Conservation (phyloP, 2,113 vertebrate genomes). For the Rattus rattus region DNA sequence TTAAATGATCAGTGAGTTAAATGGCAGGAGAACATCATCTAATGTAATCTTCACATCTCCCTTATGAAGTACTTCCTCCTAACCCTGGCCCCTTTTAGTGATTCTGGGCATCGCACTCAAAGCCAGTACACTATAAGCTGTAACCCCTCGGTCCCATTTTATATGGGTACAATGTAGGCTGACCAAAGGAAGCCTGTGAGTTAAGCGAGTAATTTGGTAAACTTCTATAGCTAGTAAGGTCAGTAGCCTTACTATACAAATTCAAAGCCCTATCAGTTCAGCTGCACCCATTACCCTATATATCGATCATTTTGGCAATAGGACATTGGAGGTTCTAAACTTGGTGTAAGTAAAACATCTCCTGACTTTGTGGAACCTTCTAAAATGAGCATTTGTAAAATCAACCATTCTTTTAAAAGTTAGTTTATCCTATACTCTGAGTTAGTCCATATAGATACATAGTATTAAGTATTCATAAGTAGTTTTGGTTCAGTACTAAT, state of each 20-base stretch:
- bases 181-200: background rate
- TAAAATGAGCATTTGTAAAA: conserved; percentile 30
- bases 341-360: conserved; percentile 19
- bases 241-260: background rate
- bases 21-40: background rate
- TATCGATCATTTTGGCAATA: background rate
- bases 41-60: background rate
- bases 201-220: background rate
- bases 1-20: background rate
- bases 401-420: background rate
- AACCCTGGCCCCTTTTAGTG: background rate
- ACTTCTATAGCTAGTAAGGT: background rate
- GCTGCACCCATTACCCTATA: background rate
- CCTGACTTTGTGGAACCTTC: conserved; percentile 30
- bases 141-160: background rate
- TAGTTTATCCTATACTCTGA: background rate
- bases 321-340: background rate
- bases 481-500: conserved; percentile 6
- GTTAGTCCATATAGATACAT: background rate
- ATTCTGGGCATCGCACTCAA: background rate
- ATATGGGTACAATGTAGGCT: conserved; percentile 14
- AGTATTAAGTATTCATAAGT: conserved; percentile 16
- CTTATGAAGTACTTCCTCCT: background rate
- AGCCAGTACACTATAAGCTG: background rate
- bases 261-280: background rate